Conservation (phyloP, 2,797 vertebrate genomes). For the Eidolon dupreanum region DNA sequence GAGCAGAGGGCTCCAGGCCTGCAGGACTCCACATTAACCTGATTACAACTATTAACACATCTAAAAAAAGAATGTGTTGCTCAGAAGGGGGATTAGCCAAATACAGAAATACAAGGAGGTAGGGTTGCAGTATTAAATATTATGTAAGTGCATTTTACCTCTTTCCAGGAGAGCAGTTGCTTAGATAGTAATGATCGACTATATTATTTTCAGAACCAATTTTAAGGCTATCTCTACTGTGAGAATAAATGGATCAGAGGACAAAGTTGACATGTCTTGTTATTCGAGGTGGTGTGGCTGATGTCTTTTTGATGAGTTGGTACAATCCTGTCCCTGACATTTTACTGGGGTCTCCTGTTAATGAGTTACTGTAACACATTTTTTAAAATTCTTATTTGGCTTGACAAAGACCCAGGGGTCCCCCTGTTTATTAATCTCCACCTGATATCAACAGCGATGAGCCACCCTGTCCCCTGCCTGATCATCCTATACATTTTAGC, state of each 20-base stretch:
- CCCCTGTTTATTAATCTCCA: neutral
- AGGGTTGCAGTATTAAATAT: neutral
- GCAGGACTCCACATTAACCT: slow-evolving; percentile 41
- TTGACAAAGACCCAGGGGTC: neutral
- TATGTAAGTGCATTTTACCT: neutral
- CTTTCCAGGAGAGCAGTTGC: neutral
- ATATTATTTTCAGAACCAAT: neutral
- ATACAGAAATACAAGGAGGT: neutral
- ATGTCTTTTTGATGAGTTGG: neutral
- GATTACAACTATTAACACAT: slow-evolving; percentile 38
- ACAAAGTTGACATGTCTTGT: neutral
- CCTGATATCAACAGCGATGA: neutral
- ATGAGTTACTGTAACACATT: neutral
- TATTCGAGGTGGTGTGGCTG: neutral
- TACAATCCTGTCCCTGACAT: neutral
- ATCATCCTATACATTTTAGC: neutral
- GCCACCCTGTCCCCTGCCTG: rapidly evolving
- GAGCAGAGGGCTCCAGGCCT: neutral
- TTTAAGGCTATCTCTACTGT: neutral
- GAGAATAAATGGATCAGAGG: neutral
- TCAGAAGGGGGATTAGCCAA: neutral
- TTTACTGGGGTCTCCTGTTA: neutral
- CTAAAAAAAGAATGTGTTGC: slow-evolving; percentile 11
- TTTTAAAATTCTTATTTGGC: neutral
- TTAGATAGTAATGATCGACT: neutral